Conservation (phyloP, 2,797 vertebrate species). For the Rachycentron canadum region DNA sequence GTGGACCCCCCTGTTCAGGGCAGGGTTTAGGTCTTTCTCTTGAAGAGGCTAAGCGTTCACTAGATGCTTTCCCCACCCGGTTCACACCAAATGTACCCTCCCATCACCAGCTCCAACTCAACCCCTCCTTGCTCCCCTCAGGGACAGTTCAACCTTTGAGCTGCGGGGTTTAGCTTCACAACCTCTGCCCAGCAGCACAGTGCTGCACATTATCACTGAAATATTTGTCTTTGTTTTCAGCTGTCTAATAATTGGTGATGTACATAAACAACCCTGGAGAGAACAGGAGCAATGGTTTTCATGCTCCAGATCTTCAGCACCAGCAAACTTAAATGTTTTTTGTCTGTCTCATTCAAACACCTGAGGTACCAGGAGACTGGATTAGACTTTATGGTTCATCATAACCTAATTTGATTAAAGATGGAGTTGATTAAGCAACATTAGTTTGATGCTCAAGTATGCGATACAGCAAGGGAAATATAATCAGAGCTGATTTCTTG, state of each 20-base stretch:
- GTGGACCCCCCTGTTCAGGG: conserved; percentile 45
- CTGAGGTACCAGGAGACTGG: conserved; percentile 72
- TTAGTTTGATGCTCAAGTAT: conserved; percentile 47
- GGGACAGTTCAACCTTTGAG: conserved; percentile 58
- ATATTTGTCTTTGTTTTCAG: conserved; percentile 42
- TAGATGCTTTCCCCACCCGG: conserved; percentile 50
- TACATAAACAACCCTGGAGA: conserved; percentile 32
- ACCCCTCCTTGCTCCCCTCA: conserved; percentile 41
- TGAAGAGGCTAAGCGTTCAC: conserved; percentile 66
- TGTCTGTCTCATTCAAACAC: conserved; percentile 40
- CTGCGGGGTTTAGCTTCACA: conserved; percentile 36
- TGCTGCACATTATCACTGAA: conserved; percentile 21
- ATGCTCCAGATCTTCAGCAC: conserved; percentile 8
- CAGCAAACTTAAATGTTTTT: conserved; percentile 19
- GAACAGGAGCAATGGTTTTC: background rate
- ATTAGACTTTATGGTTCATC: conserved; percentile 76
- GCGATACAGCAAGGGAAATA: conserved; percentile 16
- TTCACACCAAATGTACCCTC: conserved; percentile 46
- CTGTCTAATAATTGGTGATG: conserved; percentile 24
- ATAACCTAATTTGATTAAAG: conserved; percentile 78
- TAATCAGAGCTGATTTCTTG: conserved; percentile 28
- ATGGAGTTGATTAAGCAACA: conserved; percentile 57
- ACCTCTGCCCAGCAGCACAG: conserved; percentile 13
- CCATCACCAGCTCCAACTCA: conserved; percentile 27
- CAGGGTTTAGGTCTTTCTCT: conserved; percentile 52